A percentile compares a stretch with the other conserved stretches of the same genome.
Evolutionary conservation across 2,113 vertebrate genomes (phyloP).

Genomic region (Myotis lucifugus): DNA sequence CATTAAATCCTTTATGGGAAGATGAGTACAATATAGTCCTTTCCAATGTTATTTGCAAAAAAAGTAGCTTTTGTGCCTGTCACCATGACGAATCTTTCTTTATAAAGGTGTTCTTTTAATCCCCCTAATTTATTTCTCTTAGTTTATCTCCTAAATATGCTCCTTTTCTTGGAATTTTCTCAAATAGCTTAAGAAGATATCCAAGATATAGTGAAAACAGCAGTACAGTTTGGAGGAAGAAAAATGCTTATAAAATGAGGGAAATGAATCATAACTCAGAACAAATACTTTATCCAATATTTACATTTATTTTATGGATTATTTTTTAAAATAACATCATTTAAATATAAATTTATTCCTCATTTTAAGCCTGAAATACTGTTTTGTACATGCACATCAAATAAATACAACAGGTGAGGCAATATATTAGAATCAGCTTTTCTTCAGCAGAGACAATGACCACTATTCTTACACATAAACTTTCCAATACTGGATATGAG

Average conservation of each 20-base stretch:
- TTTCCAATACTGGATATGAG: not conserved
- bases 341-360: not conserved
- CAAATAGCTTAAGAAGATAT: not conserved
- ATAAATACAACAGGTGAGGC: not conserved
- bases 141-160: slow-evolving; percentile 6
- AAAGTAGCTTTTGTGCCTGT: not conserved
- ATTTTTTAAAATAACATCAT: slow-evolving; percentile 33
- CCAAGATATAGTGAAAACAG: not conserved
- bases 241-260: slow-evolving; percentile 42
- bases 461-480: not conserved
- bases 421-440: slow-evolving; percentile 2
- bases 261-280: not conserved
- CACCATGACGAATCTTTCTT: not conserved
- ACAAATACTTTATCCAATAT: not conserved
- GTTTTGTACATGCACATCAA: not conserved
- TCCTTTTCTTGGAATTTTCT: slow-evolving; percentile 47
- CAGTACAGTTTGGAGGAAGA: not conserved
- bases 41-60: slow-evolving; percentile 36
- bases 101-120: not conserved
- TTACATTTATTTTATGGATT: slow-evolving; percentile 36
- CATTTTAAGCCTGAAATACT: not conserved
- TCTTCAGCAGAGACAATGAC: slow-evolving; percentile 20
- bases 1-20: not conserved
- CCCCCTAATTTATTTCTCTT: not conserved
- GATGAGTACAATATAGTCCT: not conserved